phyloP scores from a whole-genome alignment of 2,888 invertebrate species.

The Celastrina argiolus region DNA sequence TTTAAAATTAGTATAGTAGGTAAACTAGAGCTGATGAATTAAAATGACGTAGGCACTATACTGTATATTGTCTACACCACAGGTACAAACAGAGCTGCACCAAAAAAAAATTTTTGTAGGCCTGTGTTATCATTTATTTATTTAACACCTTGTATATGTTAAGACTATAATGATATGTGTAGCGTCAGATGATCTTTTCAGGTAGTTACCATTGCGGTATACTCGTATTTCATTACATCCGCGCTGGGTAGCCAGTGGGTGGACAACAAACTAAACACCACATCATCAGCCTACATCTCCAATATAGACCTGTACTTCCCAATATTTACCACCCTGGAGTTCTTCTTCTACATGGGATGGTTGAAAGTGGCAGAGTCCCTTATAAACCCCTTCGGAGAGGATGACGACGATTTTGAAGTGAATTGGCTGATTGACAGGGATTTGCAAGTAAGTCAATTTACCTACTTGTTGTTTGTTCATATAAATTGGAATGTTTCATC shows the following conservation, averaged over 20 bases:
- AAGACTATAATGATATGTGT: background rate
- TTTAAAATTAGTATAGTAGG: too few species aligned
- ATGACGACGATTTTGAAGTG: conserved; percentile 94
- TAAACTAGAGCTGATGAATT: too few species aligned
- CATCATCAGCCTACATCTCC: conserved; percentile 61
- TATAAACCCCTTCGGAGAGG: conserved; percentile 95
- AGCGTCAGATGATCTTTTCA: conserved; percentile 43
- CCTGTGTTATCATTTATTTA: too few species aligned
- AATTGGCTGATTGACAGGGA: conserved; percentile 96
- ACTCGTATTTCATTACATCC: conserved; percentile 93
- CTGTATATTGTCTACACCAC: too few species aligned
- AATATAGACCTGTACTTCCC: conserved; percentile 93
- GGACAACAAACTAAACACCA: conserved; percentile 69
- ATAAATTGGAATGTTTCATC: too few species aligned
- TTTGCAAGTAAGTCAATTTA: conserved; percentile 80
- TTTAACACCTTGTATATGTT: too few species aligned
- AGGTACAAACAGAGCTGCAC: too few species aligned
- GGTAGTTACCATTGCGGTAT: conserved; percentile 94
- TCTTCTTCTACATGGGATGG: conserved; percentile 94
- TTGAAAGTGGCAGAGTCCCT: conserved; percentile 93
- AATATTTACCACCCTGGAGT: conserved; percentile 91
- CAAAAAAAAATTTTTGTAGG: too few species aligned
- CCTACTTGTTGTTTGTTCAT: too few species aligned
- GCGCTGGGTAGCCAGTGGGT: conserved; percentile 94
- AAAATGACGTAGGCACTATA: too few species aligned